Evolutionary conservation across 2,888 invertebrate genomes (phyloP).

Genomic region (Nipponacmea schrenckii): DNA sequence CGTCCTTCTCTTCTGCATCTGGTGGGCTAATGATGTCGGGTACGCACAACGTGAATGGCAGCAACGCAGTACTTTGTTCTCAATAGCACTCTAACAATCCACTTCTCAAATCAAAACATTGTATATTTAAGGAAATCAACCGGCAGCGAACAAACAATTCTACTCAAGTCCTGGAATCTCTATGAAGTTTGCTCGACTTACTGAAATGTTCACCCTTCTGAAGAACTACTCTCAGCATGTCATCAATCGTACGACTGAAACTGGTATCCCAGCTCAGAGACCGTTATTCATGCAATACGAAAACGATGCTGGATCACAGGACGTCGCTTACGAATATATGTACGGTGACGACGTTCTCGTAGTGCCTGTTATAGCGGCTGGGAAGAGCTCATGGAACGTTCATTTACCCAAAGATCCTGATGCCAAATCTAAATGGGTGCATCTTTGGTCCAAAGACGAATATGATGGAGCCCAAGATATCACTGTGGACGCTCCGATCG

Average conservation of each 20-base stretch:
- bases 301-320: slow-evolving; percentile 37
- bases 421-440: slow-evolving; percentile 42
- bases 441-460: slow-evolving; percentile 43
- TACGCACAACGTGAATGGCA: no score
- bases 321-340: slow-evolving; percentile 55
- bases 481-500: slow-evolving; percentile 47
- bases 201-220: slow-evolving; percentile 44
- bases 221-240: slow-evolving; percentile 46
- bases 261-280: slow-evolving; percentile 55
- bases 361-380: slow-evolving; percentile 51
- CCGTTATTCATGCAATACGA: slow-evolving; percentile 56
- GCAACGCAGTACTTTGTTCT: no score
- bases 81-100: no score
- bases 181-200: slow-evolving; percentile 46
- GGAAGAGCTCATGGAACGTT: slow-evolving; percentile 38
- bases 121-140: slow-evolving; percentile 50
- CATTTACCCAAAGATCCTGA: slow-evolving; percentile 46
- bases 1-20: no score
- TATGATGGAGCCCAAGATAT: slow-evolving; percentile 35
- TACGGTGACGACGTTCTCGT: slow-evolving; percentile 57
- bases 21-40: no score
- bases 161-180: slow-evolving; percentile 39
- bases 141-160: slow-evolving; percentile 49
- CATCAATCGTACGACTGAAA: slow-evolving; percentile 30
- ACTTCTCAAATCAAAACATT: no score